These are phyloP conservation scores for Notodonta dromedarius DNA, from an alignment of 2,888 invertebrate species.

Conservation along the genomic window DNA sequence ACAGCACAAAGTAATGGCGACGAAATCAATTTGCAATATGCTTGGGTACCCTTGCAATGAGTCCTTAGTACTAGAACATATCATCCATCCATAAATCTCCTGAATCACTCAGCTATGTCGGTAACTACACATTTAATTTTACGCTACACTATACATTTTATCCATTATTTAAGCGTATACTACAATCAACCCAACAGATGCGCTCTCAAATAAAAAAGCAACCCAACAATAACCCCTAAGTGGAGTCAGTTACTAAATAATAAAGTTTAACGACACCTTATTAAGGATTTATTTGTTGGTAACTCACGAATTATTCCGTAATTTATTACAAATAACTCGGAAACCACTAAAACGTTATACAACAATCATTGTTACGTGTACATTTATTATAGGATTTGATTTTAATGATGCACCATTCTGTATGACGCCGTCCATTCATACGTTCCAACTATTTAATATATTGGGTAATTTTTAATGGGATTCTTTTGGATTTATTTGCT, in stretches of 20 bases:
- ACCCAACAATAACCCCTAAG: constrained; percentile 69
- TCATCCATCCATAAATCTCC: too few species aligned
- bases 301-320: constrained; percentile 73
- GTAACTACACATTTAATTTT: constrained; percentile 2
- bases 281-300: constrained; percentile 81
- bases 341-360: constrained; percentile 46
- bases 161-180: constrained; percentile 43
- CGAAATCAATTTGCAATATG: too few species aligned
- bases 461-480: constrained; percentile 69
- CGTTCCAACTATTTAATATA: constrained; percentile 55
- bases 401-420: constrained; percentile 66
- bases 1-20: too few species aligned
- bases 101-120: too few species aligned
- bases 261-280: constrained; percentile 79
- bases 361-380: constrained; percentile 57
- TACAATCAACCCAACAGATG: constrained; percentile 46
- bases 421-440: constrained; percentile 38
- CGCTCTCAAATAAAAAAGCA: constrained; percentile 53
- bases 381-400: constrained; percentile 74
- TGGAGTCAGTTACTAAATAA: constrained; percentile 77
- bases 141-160: background rate
- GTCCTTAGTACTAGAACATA: too few species aligned
- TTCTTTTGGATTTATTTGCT: constrained; percentile 56
- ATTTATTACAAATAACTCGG: constrained; percentile 82
- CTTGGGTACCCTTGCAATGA: too few species aligned